Base-by-base conservation (phyloP, 2,888 invertebrate species). In the Ornithoptera alexandrae region DNA sequence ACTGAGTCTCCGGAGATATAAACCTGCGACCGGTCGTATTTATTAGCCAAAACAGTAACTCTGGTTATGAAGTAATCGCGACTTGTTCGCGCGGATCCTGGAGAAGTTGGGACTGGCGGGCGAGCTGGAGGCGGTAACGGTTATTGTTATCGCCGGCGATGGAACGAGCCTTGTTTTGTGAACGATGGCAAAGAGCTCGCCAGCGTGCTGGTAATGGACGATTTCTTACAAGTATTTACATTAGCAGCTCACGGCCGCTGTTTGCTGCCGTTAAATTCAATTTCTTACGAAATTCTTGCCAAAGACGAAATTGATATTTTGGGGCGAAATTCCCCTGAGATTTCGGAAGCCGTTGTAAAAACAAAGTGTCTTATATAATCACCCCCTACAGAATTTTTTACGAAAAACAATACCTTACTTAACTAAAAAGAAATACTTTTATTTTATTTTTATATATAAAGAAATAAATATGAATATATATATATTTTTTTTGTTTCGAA, bases 141-240 rank as follows among this genome's bases (percentile, higher is more conserved):
- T 73, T 73, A 73, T 70, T 68, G 72, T 70, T 71, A 72, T 65
- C 69, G 72, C 68, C 60, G 56, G 58, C 68, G 68, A 69, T 63
- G 58, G 66, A 65, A 70, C 74, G 78, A 73, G 73, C 75, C 75
- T 76, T 74, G 76, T 76, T 73, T 76, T 75, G 77, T 78, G 80
- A 77, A 78, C 76, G 75, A 79, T 78, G 75, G 75, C 58, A 68
- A 70, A 70, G 70, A 70, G 57, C 57, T 46, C 69, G n/a, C 61
- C 69, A 69, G 62, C 36, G 66, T 62, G 62, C 65, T 50, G 58
- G 62, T 62, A 66, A 66, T 62, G 65, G 69, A 65, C 69, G 65
- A 69, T 69, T 62, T 18, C 62, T 66, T 62, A 50, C 65, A 69
- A 62, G 39, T 62, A 62, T 69, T 62, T 53, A 56, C 65, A 69